Evolutionary conservation across 2,797 vertebrate species (phyloP).

Genomic region (Xiphophorus birchmanni): DNA sequence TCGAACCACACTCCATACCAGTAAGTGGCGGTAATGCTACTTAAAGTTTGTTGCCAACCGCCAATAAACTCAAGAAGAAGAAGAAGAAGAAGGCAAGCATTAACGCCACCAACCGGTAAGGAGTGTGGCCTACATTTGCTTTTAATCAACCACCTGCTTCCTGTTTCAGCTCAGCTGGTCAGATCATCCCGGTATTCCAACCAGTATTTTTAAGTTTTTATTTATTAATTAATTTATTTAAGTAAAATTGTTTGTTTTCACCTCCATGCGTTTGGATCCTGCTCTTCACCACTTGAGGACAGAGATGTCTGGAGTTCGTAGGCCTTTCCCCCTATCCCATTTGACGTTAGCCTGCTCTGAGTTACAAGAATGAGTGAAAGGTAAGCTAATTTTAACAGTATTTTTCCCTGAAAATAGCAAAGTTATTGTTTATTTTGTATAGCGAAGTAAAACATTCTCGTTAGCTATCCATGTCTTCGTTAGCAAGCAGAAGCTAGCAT

Average conservation of each 20-base stretch:
- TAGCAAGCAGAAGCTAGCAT: not conserved
- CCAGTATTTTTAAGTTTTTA: not conserved
- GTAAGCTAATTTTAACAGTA: not conserved
- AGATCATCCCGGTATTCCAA: not conserved
- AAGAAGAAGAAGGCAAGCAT: no score
- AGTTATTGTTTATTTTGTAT: not conserved
- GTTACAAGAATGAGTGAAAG: not conserved
- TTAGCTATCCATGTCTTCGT: not conserved
- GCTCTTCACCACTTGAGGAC: no score
- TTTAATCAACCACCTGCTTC: not conserved
- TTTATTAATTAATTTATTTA: no score
- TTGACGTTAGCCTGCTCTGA: not conserved
- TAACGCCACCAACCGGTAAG: no score
- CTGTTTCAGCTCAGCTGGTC: not conserved
- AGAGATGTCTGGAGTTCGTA: no score
- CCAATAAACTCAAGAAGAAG: no score
- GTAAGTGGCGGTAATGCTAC: no score
- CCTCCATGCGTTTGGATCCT: no score
- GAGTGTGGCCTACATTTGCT: no score
- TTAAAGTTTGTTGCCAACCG: no score
- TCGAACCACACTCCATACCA: no score
- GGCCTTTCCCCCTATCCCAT: not conserved
- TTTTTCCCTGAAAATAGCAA: not conserved
- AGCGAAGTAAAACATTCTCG: not conserved
- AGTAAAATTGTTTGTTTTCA: no score